phyloP scores from a whole-genome alignment of 1,140 invertebrate genomes.

The Trichoplusia ni region DNA sequence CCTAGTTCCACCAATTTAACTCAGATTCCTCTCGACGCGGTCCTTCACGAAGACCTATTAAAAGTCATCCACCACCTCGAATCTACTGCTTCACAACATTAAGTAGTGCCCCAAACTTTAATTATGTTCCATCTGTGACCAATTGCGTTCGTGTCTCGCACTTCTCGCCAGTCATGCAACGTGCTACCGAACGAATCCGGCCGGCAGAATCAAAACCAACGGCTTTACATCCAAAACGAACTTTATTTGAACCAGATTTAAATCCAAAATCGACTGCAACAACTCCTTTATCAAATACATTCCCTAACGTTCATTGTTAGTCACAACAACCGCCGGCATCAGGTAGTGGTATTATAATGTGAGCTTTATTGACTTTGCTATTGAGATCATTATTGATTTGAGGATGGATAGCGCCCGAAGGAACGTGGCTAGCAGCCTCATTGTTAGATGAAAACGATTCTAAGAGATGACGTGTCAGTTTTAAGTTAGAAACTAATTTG shows the following conservation, averaged over 20 bases:
- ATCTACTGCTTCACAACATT: constrained; percentile 78
- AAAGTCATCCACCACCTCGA: constrained; percentile 79
- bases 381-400: constrained; percentile 65
- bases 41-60: constrained; percentile 79
- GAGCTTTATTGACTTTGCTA: constrained; percentile 58
- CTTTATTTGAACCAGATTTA: constrained; percentile 51
- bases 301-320: constrained; percentile 53
- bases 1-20: constrained; percentile 58
- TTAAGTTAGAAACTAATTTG: constrained; percentile 79
- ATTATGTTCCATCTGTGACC: constrained; percentile 80
- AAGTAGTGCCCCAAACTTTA: constrained; percentile 80
- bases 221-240: constrained; percentile 34
- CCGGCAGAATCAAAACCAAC: constrained; percentile 19
- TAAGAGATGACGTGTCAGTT: constrained; percentile 74
- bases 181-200: constrained; percentile 68
- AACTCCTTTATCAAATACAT: constrained; percentile 53
- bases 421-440: constrained; percentile 73
- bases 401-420: constrained; percentile 66
- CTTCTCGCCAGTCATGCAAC: constrained; percentile 78
- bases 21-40: constrained; percentile 71
- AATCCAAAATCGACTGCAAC: constrained; percentile 56
- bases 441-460: constrained; percentile 77
- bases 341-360: constrained; percentile 59
- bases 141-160: constrained; percentile 79
- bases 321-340: constrained; percentile 54